Evolutionary conservation across 2,888 invertebrate species (phyloP).

Genomic region (Alitta virens): DNA sequence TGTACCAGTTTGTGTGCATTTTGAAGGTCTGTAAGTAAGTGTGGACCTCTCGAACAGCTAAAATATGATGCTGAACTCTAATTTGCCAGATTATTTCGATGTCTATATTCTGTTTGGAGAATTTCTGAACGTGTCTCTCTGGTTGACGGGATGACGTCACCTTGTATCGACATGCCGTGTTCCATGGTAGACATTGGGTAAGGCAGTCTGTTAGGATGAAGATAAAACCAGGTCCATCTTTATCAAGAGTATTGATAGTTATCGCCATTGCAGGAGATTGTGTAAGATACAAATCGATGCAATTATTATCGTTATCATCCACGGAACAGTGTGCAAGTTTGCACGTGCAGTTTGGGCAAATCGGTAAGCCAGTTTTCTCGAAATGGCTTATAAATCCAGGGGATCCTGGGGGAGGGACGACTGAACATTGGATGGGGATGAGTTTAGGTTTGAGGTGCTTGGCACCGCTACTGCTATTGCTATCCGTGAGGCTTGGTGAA

Average conservation of each 20-base stretch:
- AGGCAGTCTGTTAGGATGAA: slow-evolving; percentile 27
- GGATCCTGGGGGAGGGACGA: too few species aligned
- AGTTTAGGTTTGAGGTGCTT: too few species aligned
- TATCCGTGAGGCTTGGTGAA: too few species aligned
- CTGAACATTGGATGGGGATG: too few species aligned
- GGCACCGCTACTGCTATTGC: too few species aligned
- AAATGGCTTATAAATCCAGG: neutral
- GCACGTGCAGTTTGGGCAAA: slow-evolving; percentile 17
- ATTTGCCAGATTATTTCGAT: slow-evolving; percentile 30
- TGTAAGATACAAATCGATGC: slow-evolving; percentile 8
- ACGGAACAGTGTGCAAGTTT: slow-evolving; percentile 11
- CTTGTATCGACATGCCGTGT: slow-evolving; percentile 24
- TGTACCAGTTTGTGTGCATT: slow-evolving; percentile 28
- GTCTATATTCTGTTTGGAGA: slow-evolving; percentile 22
- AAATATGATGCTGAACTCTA: slow-evolving; percentile 21
- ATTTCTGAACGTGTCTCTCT: slow-evolving; percentile 23
- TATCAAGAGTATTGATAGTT: slow-evolving; percentile 22
- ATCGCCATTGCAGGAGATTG: slow-evolving; percentile 11
- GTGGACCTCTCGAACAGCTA: slow-evolving; percentile 21
- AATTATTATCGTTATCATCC: neutral
- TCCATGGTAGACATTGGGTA: slow-evolving; percentile 22
- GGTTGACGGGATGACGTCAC: slow-evolving; percentile 27
- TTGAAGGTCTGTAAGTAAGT: slow-evolving; percentile 13
- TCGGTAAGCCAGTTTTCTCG: slow-evolving; percentile 1
- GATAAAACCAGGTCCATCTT: slow-evolving; percentile 29